These are phyloP conservation scores for Tragelaphus oryx DNA, from an alignment of 2,797 vertebrate species.

Conservation along the genomic window DNA sequence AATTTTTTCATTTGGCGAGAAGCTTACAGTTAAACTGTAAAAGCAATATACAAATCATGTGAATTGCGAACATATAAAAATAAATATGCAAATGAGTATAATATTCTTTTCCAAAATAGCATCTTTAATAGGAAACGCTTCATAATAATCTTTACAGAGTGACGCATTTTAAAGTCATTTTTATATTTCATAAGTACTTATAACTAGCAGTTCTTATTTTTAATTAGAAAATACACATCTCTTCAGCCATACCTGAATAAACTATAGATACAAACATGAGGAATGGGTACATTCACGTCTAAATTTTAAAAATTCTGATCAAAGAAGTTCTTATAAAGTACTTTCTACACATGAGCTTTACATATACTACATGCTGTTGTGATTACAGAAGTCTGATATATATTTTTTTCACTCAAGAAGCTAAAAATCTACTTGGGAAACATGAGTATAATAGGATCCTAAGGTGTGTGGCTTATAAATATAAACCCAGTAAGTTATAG, in stretches of 20 bases:
- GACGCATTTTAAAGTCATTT: conserved; percentile 44
- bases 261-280: neutral
- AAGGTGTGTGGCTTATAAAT: neutral
- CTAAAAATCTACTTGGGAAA: conserved; percentile 18
- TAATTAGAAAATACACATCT: conserved; percentile 49
- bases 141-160: conserved; percentile 55
- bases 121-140: conserved; percentile 59
- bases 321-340: neutral
- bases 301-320: neutral
- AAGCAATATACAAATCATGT: conserved; percentile 64
- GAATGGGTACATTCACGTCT: neutral
- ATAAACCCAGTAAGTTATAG: neutral
- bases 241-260: conserved; percentile 40
- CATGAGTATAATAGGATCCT: neutral
- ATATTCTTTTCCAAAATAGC: conserved; percentile 67
- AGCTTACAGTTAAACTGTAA: conserved; percentile 62
- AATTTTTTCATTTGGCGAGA: conserved; percentile 56
- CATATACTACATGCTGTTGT: neutral
- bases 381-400: conserved; percentile 1
- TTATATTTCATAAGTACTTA: conserved; percentile 56
- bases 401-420: conserved; percentile 34
- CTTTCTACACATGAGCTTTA: neutral
- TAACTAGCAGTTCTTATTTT: conserved; percentile 59
- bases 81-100: conserved; percentile 66
- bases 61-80: conserved; percentile 64